Conservation (phyloP, 2,113 vertebrate genomes). For the Diadophis punctatus region DNA sequence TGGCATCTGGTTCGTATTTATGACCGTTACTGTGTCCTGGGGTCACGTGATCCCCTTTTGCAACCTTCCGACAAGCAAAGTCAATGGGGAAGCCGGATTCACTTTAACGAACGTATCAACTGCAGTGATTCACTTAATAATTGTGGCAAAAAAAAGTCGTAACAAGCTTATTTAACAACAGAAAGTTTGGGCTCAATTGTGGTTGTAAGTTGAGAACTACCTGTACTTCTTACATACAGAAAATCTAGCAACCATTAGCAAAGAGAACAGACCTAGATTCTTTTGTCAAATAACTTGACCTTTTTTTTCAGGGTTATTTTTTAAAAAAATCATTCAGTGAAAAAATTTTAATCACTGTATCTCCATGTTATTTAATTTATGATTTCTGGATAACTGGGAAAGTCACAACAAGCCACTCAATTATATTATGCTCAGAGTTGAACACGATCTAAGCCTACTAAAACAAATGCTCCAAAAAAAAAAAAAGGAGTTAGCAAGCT, state of each 20-base stretch:
- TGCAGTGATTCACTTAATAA: too few relatives aligned
- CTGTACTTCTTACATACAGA: background rate
- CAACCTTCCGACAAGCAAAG: too few relatives aligned
- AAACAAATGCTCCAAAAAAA: background rate
- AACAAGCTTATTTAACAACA: too few relatives aligned
- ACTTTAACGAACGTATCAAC: too few relatives aligned
- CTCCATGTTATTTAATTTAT: background rate
- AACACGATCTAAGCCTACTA: background rate
- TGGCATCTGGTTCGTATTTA: too few relatives aligned
- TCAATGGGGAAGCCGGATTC: too few relatives aligned
- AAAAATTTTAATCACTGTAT: background rate
- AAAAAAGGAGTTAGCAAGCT: background rate
- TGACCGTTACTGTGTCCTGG: too few relatives aligned
- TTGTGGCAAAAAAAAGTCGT: too few relatives aligned
- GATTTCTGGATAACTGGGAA: background rate
- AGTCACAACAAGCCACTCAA: background rate
- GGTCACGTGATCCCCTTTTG: too few relatives aligned
- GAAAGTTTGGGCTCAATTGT: too few relatives aligned
- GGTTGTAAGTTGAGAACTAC: too few relatives aligned
- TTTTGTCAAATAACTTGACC: background rate
- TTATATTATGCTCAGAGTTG: background rate
- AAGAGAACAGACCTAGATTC: background rate
- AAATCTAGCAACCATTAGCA: background rate
- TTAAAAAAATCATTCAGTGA: background rate
- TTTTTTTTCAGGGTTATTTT: background rate